Evolutionary conservation across 2,113 vertebrate genomes (phyloP).

Genomic region (Oncorhynchus masou): DNA sequence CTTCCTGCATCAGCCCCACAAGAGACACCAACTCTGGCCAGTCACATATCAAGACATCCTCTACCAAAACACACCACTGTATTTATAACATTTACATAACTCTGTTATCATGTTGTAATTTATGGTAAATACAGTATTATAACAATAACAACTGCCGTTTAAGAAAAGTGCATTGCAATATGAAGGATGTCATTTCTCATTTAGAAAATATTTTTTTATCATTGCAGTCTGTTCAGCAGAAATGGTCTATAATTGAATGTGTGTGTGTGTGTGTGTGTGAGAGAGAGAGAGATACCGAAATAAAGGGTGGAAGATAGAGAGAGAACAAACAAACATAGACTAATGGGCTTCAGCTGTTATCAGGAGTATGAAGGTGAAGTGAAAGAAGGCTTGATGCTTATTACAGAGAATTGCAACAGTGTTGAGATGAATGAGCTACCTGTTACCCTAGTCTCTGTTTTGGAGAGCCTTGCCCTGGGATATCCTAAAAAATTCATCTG

Average conservation of each 20-base stretch:
- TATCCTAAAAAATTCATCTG: slow-evolving; percentile 85
- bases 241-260: background rate
- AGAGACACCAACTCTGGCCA: slow-evolving; percentile 20
- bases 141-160: background rate
- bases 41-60: slow-evolving; percentile 19
- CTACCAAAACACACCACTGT: slow-evolving; percentile 12
- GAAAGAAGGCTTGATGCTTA: slow-evolving; percentile 67
- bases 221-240: background rate
- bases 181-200: background rate
- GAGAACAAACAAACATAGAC: background rate
- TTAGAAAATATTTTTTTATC: background rate
- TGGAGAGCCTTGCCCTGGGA: slow-evolving; percentile 79
- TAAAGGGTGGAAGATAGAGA: slow-evolving; percentile 37
- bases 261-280: background rate
- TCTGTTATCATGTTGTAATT: too few species aligned
- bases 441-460: slow-evolving; percentile 66
- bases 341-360: background rate
- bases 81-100: background rate
- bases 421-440: slow-evolving; percentile 77
- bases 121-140: background rate
- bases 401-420: slow-evolving; percentile 78
- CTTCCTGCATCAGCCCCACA: slow-evolving; percentile 27
- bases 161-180: background rate
- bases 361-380: slow-evolving; percentile 13
- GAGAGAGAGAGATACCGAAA: slow-evolving; percentile 29